phyloP scores from a whole-genome alignment of 2,888 invertebrate species.

The Conus canariensis region DNA sequence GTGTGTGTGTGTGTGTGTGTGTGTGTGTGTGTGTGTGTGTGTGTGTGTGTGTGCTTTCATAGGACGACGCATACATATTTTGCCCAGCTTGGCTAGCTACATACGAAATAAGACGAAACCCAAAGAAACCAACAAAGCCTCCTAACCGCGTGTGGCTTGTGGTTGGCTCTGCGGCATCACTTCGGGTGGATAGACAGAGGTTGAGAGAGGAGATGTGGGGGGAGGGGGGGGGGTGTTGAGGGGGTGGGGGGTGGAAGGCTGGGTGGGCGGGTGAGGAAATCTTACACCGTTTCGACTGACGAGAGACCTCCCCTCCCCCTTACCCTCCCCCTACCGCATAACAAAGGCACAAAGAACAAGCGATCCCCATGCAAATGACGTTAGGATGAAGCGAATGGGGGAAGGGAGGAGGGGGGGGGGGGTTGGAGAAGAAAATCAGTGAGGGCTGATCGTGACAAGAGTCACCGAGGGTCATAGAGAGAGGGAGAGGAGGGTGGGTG shows the following conservation, averaged over 20 bases:
- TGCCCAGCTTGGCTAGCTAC: no score
- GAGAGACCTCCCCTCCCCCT: background rate
- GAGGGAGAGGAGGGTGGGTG: background rate
- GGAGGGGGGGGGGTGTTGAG: background rate
- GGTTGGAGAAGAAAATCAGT: no score
- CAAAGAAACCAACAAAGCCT: no score
- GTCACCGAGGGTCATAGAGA: background rate
- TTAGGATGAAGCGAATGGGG: background rate
- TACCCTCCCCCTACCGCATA: background rate
- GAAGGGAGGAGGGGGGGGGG: background rate
- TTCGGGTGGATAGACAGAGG: background rate
- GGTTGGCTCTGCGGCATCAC: background rate
- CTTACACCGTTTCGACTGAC: slow-evolving; percentile 4
- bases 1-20: no score
- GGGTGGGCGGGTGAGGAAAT: background rate
- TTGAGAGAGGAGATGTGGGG: no score
- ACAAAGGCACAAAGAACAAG: slow-evolving; percentile 9
- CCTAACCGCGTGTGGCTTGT: background rate
- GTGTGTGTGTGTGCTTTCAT: no score
- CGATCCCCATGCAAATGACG: slow-evolving; percentile 7
- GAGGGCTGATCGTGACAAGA: background rate
- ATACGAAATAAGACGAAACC: no score
- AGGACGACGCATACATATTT: no score
- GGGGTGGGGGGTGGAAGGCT: background rate
- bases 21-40: no score